phyloP scores from a whole-genome alignment of 1,140 invertebrate species.

The Hylaeus volcanicus region DNA sequence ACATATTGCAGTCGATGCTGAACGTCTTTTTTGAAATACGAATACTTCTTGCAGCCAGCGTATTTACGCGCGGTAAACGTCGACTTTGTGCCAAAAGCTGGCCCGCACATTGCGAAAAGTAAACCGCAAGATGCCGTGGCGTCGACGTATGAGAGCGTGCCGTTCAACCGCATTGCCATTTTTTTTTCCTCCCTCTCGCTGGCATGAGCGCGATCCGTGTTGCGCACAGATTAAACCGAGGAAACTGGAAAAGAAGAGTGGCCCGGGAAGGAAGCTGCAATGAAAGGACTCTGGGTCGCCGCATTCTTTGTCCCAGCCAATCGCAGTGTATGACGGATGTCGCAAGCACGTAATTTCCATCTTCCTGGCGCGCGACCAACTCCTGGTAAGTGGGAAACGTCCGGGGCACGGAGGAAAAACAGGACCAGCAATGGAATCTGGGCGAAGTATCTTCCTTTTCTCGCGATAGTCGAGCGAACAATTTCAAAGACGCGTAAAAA shows the following conservation, averaged over 20 bases:
- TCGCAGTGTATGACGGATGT: conserved; percentile 45
- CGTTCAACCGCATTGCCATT: conserved; percentile 29
- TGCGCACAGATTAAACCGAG: conserved; percentile 30
- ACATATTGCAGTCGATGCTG: no score
- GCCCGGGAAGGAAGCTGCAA: conserved; percentile 21
- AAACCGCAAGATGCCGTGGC: conserved; percentile 2
- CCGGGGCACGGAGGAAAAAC: background rate
- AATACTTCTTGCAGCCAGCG: no score
- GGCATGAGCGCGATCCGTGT: conserved; percentile 1
- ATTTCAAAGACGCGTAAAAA: background rate
- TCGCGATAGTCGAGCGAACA: background rate
- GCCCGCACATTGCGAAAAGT: conserved; percentile 3
- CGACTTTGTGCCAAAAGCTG: conserved; percentile 38
- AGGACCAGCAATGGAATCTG: background rate
- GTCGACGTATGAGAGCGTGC: background rate
- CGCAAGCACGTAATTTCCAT: conserved; percentile 50
- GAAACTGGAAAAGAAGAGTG: background rate
- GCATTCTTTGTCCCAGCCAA: conserved; percentile 38
- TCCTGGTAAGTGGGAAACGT: conserved; percentile 37
- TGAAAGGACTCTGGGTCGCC: conserved; percentile 32
- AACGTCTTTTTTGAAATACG: no score
- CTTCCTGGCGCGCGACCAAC: conserved; percentile 46
- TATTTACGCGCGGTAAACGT: conserved; percentile 16
- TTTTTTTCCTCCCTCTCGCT: background rate
- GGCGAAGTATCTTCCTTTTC: background rate